Evolutionary conservation across 2,797 vertebrate species (phyloP), one percentile per base, ranked within the genome.

Genomic region (Liasis olivaceus): DNA sequence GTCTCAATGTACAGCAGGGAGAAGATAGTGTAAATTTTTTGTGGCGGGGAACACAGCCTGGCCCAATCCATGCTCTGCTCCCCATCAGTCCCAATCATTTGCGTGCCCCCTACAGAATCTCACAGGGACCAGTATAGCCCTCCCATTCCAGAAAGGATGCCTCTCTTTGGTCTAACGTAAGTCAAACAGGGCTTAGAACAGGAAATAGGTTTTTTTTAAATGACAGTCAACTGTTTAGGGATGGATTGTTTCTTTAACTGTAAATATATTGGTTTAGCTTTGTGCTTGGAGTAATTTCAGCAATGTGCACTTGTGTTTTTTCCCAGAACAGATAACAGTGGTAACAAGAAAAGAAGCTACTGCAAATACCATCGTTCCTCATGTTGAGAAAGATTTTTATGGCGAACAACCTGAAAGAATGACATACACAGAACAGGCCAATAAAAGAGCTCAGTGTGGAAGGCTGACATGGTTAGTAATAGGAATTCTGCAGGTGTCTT

Each of bases 381-480:
- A 90, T 77, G 36, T 86, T 90, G 95, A 97, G 15, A 77, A 90
- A 85, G 91, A 97, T n/a, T 0, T 94, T 54, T 97, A 96, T 59
- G 94, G 95, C 64, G 96, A 98, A n/a, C 90, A 95, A 54, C 86
- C 94, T 91, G 95, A 97, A 51, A 97, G 96, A 93, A 97, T 97
- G 96, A 97, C 94, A 4, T 96, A 97, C 91, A 97, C 97, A 8
- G 94, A 96, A 47, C 94, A 97, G 84, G 97, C 98, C 95, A 98
- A 95, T 92, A 98, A 98, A 96, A 96, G 95, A 84, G 95, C 96
- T 69, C 97, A 97, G 7, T 98, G 97, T 91, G 94, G 63, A n/a
- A 98, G 98, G 5, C 96, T 98, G 77, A 97, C 97, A 9, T 97
- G 98, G 98, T 99, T 92, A 92, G 97, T 97, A 60, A 51, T 64